These are phyloP conservation scores for Octopus bimaculoides DNA, from an alignment of 1,140 invertebrate species.

Conservation along the genomic window DNA sequence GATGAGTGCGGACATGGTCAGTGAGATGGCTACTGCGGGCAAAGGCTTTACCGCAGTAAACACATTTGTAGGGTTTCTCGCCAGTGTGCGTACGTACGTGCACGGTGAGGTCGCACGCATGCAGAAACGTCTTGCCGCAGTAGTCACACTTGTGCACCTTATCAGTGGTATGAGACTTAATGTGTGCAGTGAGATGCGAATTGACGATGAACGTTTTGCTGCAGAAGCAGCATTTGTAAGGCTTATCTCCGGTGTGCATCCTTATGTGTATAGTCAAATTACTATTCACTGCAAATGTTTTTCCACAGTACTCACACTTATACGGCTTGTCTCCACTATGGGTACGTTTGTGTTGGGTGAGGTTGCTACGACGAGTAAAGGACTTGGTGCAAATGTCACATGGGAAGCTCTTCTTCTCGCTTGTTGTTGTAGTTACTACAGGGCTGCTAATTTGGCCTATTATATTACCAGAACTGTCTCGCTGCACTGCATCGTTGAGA, in stretches of 20 bases:
- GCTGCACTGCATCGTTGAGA: background rate
- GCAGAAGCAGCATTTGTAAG: slow-evolving; percentile 73
- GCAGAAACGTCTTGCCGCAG: slow-evolving; percentile 84
- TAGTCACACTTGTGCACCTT: slow-evolving; percentile 81
- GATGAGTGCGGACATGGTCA: slow-evolving; percentile 74
- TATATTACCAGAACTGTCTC: background rate
- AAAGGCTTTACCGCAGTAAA: slow-evolving; percentile 73
- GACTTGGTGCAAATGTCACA: slow-evolving; percentile 14
- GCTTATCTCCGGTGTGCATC: slow-evolving; percentile 78
- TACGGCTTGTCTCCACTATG: slow-evolving; percentile 58
- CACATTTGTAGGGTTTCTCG: slow-evolving; percentile 72
- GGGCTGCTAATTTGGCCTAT: background rate
- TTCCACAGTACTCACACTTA: slow-evolving; percentile 86
- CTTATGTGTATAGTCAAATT: slow-evolving; percentile 76
- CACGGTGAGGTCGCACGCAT: slow-evolving; percentile 81
- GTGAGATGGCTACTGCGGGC: slow-evolving; percentile 81
- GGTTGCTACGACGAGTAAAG: slow-evolving; percentile 1
- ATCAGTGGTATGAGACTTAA: slow-evolving; percentile 74
- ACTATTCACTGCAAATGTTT: slow-evolving; percentile 83
- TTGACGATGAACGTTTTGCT: slow-evolving; percentile 55
- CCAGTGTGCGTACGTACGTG: slow-evolving; percentile 79
- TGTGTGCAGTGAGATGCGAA: slow-evolving; percentile 53
- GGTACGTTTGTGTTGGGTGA: background rate
- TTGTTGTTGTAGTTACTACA: background rate
- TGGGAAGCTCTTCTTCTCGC: background rate